Evolutionary conservation across 2,113 vertebrate genomes (phyloP).

Genomic region (Entelurus aequoreus): DNA sequence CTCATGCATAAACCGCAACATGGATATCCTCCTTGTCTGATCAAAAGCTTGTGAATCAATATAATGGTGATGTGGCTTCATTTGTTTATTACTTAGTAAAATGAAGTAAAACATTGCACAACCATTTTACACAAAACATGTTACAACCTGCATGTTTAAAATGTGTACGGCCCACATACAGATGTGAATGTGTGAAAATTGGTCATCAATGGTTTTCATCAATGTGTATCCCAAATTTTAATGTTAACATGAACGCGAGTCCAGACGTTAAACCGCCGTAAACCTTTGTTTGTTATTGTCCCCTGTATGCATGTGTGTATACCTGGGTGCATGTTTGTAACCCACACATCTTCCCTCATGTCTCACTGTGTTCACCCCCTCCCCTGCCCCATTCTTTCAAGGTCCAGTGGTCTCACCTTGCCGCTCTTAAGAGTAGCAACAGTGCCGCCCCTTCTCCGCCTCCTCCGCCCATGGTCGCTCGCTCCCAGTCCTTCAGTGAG

Average conservation of each 20-base stretch:
- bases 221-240: not conserved
- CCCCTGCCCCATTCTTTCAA: constrained; percentile 73
- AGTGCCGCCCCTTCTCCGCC: constrained; percentile 60
- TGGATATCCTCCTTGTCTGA: not conserved
- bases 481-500: constrained; percentile 98
- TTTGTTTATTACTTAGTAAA: not conserved
- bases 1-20: not conserved
- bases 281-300: constrained; percentile 23
- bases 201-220: too few relatives aligned
- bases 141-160: not conserved
- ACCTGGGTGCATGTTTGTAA: constrained; percentile 20
- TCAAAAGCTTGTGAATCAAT: not conserved
- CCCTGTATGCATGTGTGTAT: constrained; percentile 28
- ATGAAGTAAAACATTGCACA: not conserved
- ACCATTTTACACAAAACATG: not conserved
- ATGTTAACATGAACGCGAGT: not conserved
- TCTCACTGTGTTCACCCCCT: constrained; percentile 62
- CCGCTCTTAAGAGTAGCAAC: constrained; percentile 94
- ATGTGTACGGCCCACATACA: not conserved
- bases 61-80: not conserved
- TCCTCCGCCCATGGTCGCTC: constrained; percentile 81
- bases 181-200: not conserved
- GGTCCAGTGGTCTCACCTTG: constrained; percentile 98
- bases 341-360: constrained; percentile 56
- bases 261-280: not conserved